Evolutionary conservation across 2,113 vertebrate species (phyloP).

Genomic region (Leuciscus idus): DNA sequence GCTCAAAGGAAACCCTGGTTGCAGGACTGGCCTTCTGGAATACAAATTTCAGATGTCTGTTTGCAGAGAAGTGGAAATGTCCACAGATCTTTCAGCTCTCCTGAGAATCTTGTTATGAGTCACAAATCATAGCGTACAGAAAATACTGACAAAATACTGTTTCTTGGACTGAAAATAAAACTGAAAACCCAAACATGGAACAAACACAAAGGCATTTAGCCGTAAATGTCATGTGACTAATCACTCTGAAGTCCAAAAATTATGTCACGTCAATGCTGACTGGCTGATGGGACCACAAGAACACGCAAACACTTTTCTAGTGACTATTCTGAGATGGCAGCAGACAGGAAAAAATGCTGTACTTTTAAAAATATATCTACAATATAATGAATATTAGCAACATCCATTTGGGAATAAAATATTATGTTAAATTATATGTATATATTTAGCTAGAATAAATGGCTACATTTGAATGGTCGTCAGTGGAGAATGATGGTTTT

Average conservation of each 20-base stretch:
- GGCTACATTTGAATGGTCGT: background rate
- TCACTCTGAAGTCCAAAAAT: slow-evolving; percentile 1
- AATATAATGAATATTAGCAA: no score
- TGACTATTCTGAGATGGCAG: background rate
- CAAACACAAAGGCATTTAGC: background rate
- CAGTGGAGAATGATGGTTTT: background rate
- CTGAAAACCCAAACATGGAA: background rate
- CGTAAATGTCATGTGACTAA: background rate
- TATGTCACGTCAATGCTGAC: background rate
- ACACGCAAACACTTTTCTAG: background rate
- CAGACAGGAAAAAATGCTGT: background rate
- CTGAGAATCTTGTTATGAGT: background rate
- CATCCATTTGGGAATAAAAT: no score
- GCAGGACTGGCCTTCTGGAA: slow-evolving; percentile 41
- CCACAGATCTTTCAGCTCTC: background rate
- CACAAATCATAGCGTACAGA: background rate
- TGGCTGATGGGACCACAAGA: background rate
- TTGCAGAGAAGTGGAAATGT: slow-evolving; percentile 25
- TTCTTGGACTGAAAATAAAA: background rate
- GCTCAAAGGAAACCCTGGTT: slow-evolving; percentile 50
- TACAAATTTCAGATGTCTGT: slow-evolving; percentile 43
- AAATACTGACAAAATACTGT: background rate
- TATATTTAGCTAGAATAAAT: background rate
- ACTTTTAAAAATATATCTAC: no score
- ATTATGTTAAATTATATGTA: no score